Evolutionary conservation across 2,113 vertebrate genomes (phyloP), one percentile per base, ranked within the genome.

Genomic region (Anseranas semipalmata): DNA sequence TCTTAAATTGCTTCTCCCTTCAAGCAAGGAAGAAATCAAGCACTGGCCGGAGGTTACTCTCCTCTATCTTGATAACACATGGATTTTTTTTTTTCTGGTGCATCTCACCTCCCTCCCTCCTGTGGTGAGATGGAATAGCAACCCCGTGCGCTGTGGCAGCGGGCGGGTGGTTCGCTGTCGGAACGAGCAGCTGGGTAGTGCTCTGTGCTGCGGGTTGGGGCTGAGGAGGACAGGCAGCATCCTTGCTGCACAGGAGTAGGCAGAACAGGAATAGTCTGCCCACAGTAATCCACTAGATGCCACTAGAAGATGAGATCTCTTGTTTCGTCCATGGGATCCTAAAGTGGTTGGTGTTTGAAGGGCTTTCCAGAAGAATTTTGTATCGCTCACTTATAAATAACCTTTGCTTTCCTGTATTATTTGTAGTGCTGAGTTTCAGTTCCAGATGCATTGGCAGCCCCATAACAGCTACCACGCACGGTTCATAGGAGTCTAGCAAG

Each of bases 81-180:
- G 35, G 27, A 9, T 25, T 46, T 20, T 35, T 70, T 22, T 15
- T 35, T 15, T 20, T 58, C 28, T 46, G 70, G 41, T 62, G 18
- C 17, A 60, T 55, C 66, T 96, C 62, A 4, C 52, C n/a, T 8
- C 22, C 9, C 6, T 59, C 60, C 41, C 16, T 88, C 33, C 59
- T 10, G 0, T 56, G 65, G 72, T 14, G 66, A 28, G 32, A 35
- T 12, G 39, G 7, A 79, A 24, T 2, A 21, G 25, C 41, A 85
- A 4, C 52, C 18, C 21, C 46, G 18, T 0, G 2, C 20, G 55
- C 22, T 0, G 0, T 20, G 27, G 12, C 25, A 15, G 12, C 8
- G 5, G 50, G 4, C 35, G 24, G 41, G 14, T 25, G 7, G 35
- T 46, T 85, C 52, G 4, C 7, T 28, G 30, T 46, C 45, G 41